Evolutionary conservation across 1,140 invertebrate species (phyloP).

Genomic region (Procambarus clarkii): DNA sequence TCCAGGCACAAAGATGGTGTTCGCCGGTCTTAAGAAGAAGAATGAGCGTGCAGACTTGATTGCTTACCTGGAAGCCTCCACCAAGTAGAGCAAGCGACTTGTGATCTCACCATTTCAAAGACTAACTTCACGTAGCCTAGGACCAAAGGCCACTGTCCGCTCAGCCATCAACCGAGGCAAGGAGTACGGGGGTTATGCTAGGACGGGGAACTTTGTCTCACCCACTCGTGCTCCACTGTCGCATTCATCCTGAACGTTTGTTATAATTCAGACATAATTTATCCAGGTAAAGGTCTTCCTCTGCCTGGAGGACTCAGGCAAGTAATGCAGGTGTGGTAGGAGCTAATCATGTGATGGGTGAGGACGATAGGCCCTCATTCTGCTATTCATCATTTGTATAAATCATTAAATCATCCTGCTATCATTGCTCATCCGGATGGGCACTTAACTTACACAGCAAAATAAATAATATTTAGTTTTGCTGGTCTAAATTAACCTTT

Average conservation of each 20-base stretch:
- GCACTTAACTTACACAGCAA: conserved; percentile 21
- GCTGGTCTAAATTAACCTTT: neutral
- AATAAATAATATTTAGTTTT: conserved; percentile 34
- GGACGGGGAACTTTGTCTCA: neutral
- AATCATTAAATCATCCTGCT: conserved; percentile 39
- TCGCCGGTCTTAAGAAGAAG: conserved; percentile 98
- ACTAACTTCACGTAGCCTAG: conserved; percentile 1
- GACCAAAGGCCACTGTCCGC: conserved; percentile 17
- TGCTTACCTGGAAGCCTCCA: conserved; percentile 91
- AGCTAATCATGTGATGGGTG: neutral
- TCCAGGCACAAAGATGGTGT: conserved; percentile 99
- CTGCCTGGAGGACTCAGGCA: too few species aligned
- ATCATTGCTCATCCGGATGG: conserved; percentile 33
- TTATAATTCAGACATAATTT: neutral
- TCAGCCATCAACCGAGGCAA: conserved; percentile 21
- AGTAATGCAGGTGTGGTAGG: neutral
- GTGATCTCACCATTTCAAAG: neutral
- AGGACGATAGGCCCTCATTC: neutral
- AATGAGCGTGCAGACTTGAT: conserved; percentile 97
- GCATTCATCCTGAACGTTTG: neutral
- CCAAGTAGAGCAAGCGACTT: conserved; percentile 79
- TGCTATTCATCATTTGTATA: conserved; percentile 51
- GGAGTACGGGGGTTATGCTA: neutral
- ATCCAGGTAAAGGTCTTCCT: neutral
- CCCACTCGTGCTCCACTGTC: neutral